Evolutionary conservation across 2,797 vertebrate species (phyloP), one percentile per base, ranked within the genome.

Genomic region (Graptemys geographica): DNA sequence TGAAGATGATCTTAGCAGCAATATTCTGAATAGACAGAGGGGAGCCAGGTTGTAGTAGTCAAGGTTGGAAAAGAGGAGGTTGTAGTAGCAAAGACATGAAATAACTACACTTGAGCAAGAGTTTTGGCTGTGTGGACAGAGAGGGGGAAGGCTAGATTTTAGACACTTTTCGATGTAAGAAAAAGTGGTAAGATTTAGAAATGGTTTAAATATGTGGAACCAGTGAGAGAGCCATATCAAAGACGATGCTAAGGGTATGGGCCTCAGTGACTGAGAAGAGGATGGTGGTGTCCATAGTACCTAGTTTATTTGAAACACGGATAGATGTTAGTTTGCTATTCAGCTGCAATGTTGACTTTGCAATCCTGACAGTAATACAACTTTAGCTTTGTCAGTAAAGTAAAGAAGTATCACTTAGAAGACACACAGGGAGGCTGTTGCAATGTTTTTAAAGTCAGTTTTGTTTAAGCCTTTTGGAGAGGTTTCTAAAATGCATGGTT

Each of bases 381-480:
- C 56, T 41, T 79, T 88, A 51, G 11, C 62, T 76, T 97, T 41
- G 18, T 95, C 91, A 88, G 33, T 80, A 57, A 81, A 88, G 33
- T 80, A 57, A 81, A 69, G 72, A 94, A 87, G 90, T 80, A 85
- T 1, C 25, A 4, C 31, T 89, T 90, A 90, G 51, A 90, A 90
- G 25, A 44, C 80, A 81, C 62, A 84, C 55, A 11, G 47, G 49
- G 1, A 23, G 92, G 10, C 57, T 8, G 84, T 91, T 89, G 79
- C 28, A 15, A 23, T 87, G n/a, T 90, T 23, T 62, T 49, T 86
- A 57, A 93, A 90, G 28, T 79, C 92, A 69, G 51, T 11, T 7
- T 69, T 89, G n/a, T 86, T 89, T 51, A 80, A 31, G 2, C 25
- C 7, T 62, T 84, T 91, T 87, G 78, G 51, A 89, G 85, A 62